Evolutionary conservation across 2,797 vertebrate genomes (phyloP).

Genomic region (Acanthurus tractus): DNA sequence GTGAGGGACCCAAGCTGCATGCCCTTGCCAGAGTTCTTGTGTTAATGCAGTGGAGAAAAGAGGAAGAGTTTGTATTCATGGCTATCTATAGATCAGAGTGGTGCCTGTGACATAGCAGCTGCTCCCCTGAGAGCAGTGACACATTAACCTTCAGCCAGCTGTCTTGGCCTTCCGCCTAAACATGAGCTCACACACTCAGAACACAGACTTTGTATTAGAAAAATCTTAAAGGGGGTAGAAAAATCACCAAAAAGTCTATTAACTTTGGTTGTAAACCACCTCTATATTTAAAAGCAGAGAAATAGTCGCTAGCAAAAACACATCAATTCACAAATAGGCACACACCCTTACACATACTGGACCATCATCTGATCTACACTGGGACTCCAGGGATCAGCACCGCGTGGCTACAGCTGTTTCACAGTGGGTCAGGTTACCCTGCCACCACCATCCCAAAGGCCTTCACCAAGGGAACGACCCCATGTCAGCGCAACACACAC

Average conservation of each 20-base stretch:
- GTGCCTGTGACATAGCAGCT: constrained; percentile 80
- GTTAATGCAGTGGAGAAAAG: constrained; percentile 69
- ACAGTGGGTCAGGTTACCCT: constrained; percentile 73
- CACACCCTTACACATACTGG: constrained; percentile 55
- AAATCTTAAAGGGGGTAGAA: neutral
- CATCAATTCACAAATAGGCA: neutral
- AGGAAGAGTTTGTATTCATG: constrained; percentile 79
- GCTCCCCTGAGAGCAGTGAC: constrained; percentile 76
- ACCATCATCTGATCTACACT: constrained; percentile 72
- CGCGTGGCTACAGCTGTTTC: constrained; percentile 80
- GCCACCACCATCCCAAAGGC: constrained; percentile 69
- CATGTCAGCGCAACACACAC: constrained; percentile 65
- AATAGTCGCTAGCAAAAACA: constrained; percentile 5
- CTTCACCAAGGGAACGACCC: constrained; percentile 78
- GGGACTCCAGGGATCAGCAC: constrained; percentile 66
- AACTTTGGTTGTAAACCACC: neutral
- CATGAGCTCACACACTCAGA: constrained; percentile 46
- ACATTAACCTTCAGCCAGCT: constrained; percentile 85
- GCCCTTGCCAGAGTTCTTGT: constrained; percentile 43
- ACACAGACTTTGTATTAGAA: neutral
- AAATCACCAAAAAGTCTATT: neutral
- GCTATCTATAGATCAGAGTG: constrained; percentile 82
- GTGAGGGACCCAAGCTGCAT: constrained; percentile 35
- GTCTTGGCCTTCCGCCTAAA: constrained; percentile 68
- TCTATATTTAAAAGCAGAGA: neutral